Evolutionary conservation across 2,113 vertebrate species (phyloP).

Genomic region (Spilogale gracilis): DNA sequence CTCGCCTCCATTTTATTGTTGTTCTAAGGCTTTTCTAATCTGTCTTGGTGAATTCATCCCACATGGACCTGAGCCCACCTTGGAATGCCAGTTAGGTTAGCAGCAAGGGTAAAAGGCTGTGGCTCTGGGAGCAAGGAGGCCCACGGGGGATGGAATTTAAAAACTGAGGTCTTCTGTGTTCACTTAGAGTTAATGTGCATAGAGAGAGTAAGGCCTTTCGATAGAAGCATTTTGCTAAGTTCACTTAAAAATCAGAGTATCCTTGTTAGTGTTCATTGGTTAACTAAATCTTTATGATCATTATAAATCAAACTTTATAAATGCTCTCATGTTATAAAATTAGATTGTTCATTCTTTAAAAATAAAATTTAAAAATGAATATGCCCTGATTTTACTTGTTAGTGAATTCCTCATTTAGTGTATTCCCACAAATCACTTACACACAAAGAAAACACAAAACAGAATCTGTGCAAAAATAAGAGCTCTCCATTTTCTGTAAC

Average conservation of each 20-base stretch:
- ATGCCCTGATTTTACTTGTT: slow-evolving; percentile 27
- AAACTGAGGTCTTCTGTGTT: neutral
- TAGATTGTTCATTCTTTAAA: slow-evolving; percentile 19
- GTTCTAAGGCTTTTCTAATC: slow-evolving; percentile 2
- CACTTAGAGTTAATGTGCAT: neutral
- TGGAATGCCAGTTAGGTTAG: neutral
- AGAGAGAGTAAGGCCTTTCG: neutral
- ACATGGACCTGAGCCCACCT: neutral
- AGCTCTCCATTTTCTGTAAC: slow-evolving; percentile 27
- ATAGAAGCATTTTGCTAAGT: neutral
- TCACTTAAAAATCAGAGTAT: slow-evolving; percentile 14
- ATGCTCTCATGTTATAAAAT: slow-evolving; percentile 37
- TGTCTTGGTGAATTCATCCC: neutral
- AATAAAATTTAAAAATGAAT: slow-evolving; percentile 32
- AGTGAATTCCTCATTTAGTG: slow-evolving; percentile 27
- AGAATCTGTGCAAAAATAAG: slow-evolving; percentile 72
- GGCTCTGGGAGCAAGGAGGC: neutral
- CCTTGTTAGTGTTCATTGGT: slow-evolving; percentile 53
- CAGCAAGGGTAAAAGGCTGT: neutral
- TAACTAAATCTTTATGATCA: slow-evolving; percentile 10
- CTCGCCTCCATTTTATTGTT: neutral
- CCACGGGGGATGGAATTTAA: neutral
- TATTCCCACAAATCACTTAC: slow-evolving; percentile 40
- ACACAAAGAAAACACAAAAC: slow-evolving; percentile 8
- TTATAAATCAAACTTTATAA: slow-evolving; percentile 41